Conservation (phyloP, 2,888 invertebrate genomes). For the Tiliacea aurago region DNA sequence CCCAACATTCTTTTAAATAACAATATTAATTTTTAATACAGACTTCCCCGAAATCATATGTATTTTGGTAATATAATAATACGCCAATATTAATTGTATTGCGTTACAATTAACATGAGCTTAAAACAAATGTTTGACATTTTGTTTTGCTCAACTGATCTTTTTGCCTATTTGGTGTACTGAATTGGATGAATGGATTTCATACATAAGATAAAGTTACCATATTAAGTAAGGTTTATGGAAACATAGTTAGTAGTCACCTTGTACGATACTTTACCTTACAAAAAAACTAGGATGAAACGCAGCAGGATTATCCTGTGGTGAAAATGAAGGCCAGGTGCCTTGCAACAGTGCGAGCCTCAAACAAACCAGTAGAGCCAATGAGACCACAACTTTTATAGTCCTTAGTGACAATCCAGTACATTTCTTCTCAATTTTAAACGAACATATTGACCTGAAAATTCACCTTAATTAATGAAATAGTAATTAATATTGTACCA, state of each 20-base stretch:
- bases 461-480: conserved; percentile 14
- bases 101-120: neutral
- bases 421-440: conserved; percentile 85
- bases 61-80: neutral
- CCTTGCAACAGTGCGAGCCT: conserved; percentile 94
- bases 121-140: too few relatives aligned
- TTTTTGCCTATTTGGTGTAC: neutral
- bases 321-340: conserved; percentile 94
- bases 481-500: neutral
- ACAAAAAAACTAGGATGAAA: conserved; percentile 94
- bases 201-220: neutral
- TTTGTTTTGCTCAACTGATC: too few relatives aligned
- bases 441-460: conserved; percentile 80
- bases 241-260: neutral
- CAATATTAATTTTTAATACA: neutral
- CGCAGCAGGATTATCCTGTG: conserved; percentile 96
- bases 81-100: too few relatives aligned
- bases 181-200: neutral
- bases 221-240: neutral
- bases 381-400: conserved; percentile 92
- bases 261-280: conserved; percentile 87
- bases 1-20: neutral
- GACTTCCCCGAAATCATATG: neutral
- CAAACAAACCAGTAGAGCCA: conserved; percentile 92
- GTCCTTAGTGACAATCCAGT: conserved; percentile 91